Evolutionary conservation across 2,113 vertebrate genomes (phyloP), one percentile per base, ranked within the genome.

Genomic region (Tricholaema leucomelas): DNA sequence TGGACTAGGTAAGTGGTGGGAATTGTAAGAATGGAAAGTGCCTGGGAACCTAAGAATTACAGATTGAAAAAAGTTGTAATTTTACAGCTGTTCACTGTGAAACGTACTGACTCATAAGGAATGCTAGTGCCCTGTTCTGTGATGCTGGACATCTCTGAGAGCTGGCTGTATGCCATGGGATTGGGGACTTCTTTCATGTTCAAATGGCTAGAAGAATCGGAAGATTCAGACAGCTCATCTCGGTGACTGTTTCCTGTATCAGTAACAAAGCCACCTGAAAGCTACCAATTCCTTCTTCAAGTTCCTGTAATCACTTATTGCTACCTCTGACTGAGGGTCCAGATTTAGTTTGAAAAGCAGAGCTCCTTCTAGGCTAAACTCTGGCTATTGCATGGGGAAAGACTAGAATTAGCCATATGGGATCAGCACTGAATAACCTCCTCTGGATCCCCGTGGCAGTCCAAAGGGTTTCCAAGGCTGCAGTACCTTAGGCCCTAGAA

Each of bases 1-100:
- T 61, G 98, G 98, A 50, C 97, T 99, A 54, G 98, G 98, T 99
- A 97, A 98, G 97, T 78, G 72, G 61, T 79, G 79, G 89, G 52
- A 81, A 70, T 44, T 25, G 66, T 55, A 82, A 50, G 59, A 30
- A 2, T 52, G 76, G 80, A 85, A 61, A 12, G 9, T 74, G 71
- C 87, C 56, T 77, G 92, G 88, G 88, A 92, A 71, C 40, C n/a
- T 67, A 35, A 79, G 64, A 78, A 63, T 74, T 52, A 52, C 21
- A 64, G 19, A 15, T 25, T 69, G 59, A 65, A 69, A 67, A 60
- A 82, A 82, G 24, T 14, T 46, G 11, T 82, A 91, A 67, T 82
- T 76, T 73, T 88, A 44, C 81, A 30, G 31, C n/a, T 82, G 35
- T 79, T 92, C 18, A 7, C 52, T 87, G 61, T 80, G 72, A 67